Evolutionary conservation across 64 coral and sea anemone species (phyloP), one percentile per base, ranked within the genome.

Genomic region (Hydrozoanthus tunicans): DNA sequence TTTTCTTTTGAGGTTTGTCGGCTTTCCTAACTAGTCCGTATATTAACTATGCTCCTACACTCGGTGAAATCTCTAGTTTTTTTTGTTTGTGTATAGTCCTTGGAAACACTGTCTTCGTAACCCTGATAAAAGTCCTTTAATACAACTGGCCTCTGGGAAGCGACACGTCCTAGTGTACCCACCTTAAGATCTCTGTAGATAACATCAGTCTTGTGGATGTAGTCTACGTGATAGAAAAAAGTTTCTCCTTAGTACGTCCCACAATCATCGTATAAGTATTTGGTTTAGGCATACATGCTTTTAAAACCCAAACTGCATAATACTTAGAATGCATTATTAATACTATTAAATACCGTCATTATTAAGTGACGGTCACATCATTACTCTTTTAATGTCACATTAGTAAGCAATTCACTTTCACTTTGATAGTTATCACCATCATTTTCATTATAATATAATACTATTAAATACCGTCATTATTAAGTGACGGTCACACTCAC

Each of bases 131-230:
- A 20, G 20, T 20, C 20, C 20, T 20, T 20, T 20, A 20, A 20
- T 20, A 20, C 20, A 20, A 20, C 20, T 20, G 20, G 20, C 20
- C 20, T 20, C 20, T 20, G 20, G 20, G 20, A 20, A 20, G 20
- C 20, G 20, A 20, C 20, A 20, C 20, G 20, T 20, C 20, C 20
- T 20, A 20, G 20, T 20, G 55, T 9, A 24, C 92, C 77, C 78
- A 96, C 95, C 92, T 96, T 96, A 14, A 96, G 81, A 76, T 96
- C 95, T 69, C 95, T 91, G 92, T 94, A 96, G 53, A 96, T 84
- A 25, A 96, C 70, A 13, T 90, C 92, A 26, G 73, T 89, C 82
- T 93, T 91, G 59, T 96, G 95, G 15, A 96, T 82, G 72, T 90
- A 93, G 80, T 93, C 95, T 96, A 64, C 32, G 81, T 70, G 61